These are phyloP conservation scores for Nematopogon swammerdamellus DNA, from an alignment of 2,888 invertebrate genomes.

Conservation along the genomic window DNA sequence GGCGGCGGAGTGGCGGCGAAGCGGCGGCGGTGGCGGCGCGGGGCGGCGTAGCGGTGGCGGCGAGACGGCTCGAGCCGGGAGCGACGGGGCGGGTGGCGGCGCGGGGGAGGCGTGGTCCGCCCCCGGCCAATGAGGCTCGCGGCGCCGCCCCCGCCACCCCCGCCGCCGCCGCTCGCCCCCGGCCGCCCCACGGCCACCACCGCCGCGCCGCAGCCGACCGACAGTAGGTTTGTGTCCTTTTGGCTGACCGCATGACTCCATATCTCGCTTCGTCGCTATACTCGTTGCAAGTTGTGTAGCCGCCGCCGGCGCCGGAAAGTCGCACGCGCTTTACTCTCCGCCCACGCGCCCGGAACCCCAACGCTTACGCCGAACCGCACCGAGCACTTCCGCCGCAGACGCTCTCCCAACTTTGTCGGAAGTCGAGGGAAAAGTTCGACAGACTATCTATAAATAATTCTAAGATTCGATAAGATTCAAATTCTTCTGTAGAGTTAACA, in stretches of 20 bases:
- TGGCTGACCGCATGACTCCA: conserved; percentile 60
- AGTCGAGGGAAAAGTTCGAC: not conserved
- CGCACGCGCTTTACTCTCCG: conserved; percentile 42
- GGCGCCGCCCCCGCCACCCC: conserved; percentile 33
- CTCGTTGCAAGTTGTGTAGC: conserved; percentile 42
- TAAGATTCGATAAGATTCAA: not conserved
- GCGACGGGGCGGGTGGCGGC: conserved; percentile 19
- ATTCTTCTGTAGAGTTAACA: not conserved
- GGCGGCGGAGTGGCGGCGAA: conserved; percentile 17
- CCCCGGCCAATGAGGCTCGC: conserved; percentile 47
- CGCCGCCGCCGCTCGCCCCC: conserved; percentile 27
- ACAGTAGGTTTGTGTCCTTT: conserved; percentile 56
- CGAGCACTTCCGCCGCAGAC: conserved; percentile 11
- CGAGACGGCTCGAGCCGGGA: conserved; percentile 18
- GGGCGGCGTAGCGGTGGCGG: conserved; percentile 11
- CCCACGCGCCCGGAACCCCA: conserved; percentile 19
- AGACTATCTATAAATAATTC: not conserved
- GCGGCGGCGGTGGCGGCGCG: conserved; percentile 14
- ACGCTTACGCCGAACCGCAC: conserved; percentile 38
- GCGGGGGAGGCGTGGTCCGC: conserved; percentile 31
- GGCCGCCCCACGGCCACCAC: conserved; percentile 38
- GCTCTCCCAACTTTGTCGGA: not conserved
- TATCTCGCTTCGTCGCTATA: conserved; percentile 54
- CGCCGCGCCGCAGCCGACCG: conserved; percentile 9
- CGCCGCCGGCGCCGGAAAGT: conserved; percentile 17